These are phyloP conservation scores for Colossoma macropomum DNA, from an alignment of 2,113 vertebrate species.

Conservation along the genomic window DNA sequence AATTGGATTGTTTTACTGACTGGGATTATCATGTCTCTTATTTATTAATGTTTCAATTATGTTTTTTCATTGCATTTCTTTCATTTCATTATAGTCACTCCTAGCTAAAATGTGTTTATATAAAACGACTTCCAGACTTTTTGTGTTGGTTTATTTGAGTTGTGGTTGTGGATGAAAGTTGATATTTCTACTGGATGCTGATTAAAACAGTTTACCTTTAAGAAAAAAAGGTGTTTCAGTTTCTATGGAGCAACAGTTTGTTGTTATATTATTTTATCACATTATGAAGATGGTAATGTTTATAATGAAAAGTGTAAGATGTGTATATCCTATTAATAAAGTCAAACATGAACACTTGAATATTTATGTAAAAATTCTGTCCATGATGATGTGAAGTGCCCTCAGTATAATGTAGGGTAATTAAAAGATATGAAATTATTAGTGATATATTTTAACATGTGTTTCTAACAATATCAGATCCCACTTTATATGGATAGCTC, in stretches of 20 bases:
- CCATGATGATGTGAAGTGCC: no score
- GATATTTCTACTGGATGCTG: slow-evolving; percentile 8
- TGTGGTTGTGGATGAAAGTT: neutral
- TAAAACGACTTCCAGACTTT: neutral
- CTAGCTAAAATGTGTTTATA: slow-evolving; percentile 4
- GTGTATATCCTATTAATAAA: no score
- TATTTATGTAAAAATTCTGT: no score
- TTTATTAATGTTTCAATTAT: slow-evolving; percentile 25
- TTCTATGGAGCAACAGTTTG: neutral
- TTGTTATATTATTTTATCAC: neutral
- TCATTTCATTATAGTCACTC: neutral
- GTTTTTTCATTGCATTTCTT: slow-evolving; percentile 13
- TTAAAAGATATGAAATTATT: no score
- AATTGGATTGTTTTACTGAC: slow-evolving; percentile 17
- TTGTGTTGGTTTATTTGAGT: neutral
- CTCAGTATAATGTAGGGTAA: no score
- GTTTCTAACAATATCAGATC: no score
- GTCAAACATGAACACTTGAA: no score
- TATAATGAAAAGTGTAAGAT: neutral
- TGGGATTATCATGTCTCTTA: neutral
- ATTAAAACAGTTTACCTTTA: slow-evolving; percentile 5
- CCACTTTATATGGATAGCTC: no score
- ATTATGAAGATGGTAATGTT: neutral
- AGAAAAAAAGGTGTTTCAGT: neutral
- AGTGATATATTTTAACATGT: no score